Conservation (phyloP, 2,888 invertebrate genomes). For the Alitta virens region DNA sequence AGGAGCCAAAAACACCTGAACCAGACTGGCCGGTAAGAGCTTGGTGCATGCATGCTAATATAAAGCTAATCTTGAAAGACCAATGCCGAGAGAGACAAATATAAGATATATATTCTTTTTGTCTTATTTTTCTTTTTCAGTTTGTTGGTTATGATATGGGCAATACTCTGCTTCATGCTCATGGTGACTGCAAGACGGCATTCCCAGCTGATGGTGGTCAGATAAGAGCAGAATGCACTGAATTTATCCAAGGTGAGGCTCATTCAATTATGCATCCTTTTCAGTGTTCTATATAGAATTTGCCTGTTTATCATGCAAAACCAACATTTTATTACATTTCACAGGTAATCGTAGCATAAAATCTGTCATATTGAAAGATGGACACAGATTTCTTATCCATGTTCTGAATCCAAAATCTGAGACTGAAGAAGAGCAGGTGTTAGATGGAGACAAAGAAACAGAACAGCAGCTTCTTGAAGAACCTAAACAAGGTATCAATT, state of each 20-base stretch:
- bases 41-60: too few relatives aligned
- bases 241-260: conserved; percentile 44
- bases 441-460: background rate
- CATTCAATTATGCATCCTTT: background rate
- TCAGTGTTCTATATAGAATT: background rate
- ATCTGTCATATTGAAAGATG: conserved; percentile 51
- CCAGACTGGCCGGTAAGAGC: conserved; percentile 46
- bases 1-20: conserved; percentile 12
- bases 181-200: conserved; percentile 47
- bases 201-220: conserved; percentile 55
- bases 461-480: too few relatives aligned
- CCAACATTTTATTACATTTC: background rate
- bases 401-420: conserved; percentile 46
- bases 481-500: background rate
- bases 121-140: conserved; percentile 34
- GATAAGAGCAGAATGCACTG: conserved; percentile 50
- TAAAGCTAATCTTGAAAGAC: too few relatives aligned
- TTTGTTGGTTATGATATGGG: conserved; percentile 55
- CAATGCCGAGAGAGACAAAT: too few relatives aligned
- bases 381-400: conserved; percentile 53
- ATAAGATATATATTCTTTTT: too few relatives aligned
- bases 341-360: conserved; percentile 45
- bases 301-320: background rate
- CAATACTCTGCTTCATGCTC: conserved; percentile 51
- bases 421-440: background rate